A percentile compares a stretch with the other conserved stretches of the same genome.
Conservation (phyloP, 2,797 vertebrate species). For the Clamator glandarius region DNA sequence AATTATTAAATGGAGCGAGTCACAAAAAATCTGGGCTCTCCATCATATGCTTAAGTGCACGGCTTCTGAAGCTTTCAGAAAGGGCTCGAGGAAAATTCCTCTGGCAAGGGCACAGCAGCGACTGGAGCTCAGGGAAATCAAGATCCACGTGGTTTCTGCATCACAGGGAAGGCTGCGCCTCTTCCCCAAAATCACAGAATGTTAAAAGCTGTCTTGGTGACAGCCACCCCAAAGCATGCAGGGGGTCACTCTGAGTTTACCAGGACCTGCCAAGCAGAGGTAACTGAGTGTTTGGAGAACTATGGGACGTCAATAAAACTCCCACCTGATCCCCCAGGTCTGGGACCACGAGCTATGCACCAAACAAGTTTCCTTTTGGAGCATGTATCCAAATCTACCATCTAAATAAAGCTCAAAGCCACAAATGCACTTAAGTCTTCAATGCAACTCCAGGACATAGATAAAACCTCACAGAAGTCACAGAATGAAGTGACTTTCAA, state of each 20-base stretch:
- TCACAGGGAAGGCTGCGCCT: background rate
- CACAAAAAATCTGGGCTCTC: background rate
- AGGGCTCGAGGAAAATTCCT: background rate
- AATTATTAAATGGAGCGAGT: background rate
- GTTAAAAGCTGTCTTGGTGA: background rate
- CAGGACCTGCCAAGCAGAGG: rapidly evolving
- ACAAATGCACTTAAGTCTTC: background rate
- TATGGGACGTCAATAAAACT: background rate
- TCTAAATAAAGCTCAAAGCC: background rate
- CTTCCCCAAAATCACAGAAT: too few relatives aligned
- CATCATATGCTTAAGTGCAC: rapidly evolving
- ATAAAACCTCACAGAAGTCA: background rate
- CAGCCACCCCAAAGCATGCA: rapidly evolving
- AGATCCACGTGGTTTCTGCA: background rate
- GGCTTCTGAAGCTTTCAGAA: background rate
- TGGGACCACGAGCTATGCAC: rapidly evolving
- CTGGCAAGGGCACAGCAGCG: background rate
- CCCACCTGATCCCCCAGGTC: too few relatives aligned
- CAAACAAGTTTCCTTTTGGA: background rate
- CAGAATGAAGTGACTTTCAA: background rate
- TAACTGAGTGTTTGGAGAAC: background rate
- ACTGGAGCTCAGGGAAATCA: background rate
- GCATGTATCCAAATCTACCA: rapidly evolving
- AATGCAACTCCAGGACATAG: background rate
- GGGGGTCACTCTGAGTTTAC: background rate